A percentile compares a stretch with the other conserved stretches of the same genome.
These are phyloP conservation scores for Gymnodraco acuticeps DNA, from an alignment of 2,797 vertebrate species.

Conservation along the genomic window DNA sequence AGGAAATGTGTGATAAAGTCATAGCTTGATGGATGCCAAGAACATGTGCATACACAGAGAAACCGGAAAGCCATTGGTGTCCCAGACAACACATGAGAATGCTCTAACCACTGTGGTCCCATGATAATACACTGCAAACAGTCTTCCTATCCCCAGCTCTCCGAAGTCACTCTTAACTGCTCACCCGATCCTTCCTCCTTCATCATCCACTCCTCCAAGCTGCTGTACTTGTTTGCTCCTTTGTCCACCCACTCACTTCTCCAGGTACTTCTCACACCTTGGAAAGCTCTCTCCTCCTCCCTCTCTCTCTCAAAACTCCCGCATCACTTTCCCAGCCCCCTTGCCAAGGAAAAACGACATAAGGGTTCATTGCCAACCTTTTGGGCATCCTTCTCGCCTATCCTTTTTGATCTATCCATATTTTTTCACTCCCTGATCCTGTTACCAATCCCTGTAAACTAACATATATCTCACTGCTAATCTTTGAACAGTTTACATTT, in stretches of 20 bases:
- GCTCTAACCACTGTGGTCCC: constrained; percentile 46
- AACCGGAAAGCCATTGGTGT: constrained; percentile 66
- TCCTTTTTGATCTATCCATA: neutral
- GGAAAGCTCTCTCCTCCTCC: neutral
- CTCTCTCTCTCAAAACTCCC: constrained; percentile 3
- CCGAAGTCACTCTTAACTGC: constrained; percentile 23
- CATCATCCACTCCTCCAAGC: constrained; percentile 27
- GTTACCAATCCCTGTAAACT: neutral
- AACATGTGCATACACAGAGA: constrained; percentile 31
- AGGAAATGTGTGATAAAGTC: constrained; percentile 62
- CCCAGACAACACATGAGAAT: constrained; percentile 59
- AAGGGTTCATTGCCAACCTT: neutral
- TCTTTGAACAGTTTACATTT: neutral
- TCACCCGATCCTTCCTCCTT: constrained; percentile 27
- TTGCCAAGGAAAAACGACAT: constrained; percentile 10
- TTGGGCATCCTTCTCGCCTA: neutral
- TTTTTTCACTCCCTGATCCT: neutral
- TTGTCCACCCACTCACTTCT: constrained; percentile 34
- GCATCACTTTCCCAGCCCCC: neutral
- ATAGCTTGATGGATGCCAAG: constrained; percentile 49
- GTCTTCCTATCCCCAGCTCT: constrained; percentile 29
- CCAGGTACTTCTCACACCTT: constrained; percentile 14
- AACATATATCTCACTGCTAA: neutral
- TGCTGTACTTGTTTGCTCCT: constrained; percentile 22
- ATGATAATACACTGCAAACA: constrained; percentile 53